Evolutionary conservation across 2,797 vertebrate species (phyloP).

Genomic region (Mormyrops attenuatus): DNA sequence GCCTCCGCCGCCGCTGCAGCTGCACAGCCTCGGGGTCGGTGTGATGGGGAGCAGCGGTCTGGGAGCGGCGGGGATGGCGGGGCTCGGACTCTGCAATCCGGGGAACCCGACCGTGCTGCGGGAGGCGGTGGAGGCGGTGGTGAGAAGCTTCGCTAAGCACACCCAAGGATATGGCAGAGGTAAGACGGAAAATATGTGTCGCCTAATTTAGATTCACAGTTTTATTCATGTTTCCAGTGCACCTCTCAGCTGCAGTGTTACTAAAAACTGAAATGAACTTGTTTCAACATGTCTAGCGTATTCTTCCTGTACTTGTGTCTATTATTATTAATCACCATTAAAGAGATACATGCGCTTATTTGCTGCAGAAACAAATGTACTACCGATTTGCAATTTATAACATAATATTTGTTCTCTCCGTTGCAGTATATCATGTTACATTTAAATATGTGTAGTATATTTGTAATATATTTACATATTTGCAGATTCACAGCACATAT

Average conservation of each 20-base stretch:
- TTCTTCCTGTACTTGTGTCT: background rate
- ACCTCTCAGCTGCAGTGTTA: background rate
- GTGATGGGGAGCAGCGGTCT: constrained; percentile 57
- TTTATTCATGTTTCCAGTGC: background rate
- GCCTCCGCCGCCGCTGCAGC: constrained; percentile 65
- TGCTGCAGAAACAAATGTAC: background rate
- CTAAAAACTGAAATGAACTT: background rate
- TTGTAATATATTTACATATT: background rate
- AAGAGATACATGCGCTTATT: background rate
- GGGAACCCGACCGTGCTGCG: constrained; percentile 82
- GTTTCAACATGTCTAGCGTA: background rate
- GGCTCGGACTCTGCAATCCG: constrained; percentile 53
- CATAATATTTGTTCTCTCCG: background rate
- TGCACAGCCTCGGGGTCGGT: constrained; percentile 64
- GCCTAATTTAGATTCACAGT: constrained; percentile 7
- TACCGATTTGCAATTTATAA: background rate
- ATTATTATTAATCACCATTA: background rate
- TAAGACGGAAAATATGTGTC: constrained; percentile 44
- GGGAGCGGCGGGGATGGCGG: constrained; percentile 50
- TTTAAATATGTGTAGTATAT: background rate
- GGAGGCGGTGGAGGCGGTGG: constrained; percentile 93
- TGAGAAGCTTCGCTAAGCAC: constrained; percentile 94
- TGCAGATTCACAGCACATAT: background rate
- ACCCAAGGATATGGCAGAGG: constrained; percentile 93
- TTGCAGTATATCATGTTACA: background rate